phyloP scores from a whole-genome alignment of 2,888 invertebrate species.

The Byasa hedistus region DNA sequence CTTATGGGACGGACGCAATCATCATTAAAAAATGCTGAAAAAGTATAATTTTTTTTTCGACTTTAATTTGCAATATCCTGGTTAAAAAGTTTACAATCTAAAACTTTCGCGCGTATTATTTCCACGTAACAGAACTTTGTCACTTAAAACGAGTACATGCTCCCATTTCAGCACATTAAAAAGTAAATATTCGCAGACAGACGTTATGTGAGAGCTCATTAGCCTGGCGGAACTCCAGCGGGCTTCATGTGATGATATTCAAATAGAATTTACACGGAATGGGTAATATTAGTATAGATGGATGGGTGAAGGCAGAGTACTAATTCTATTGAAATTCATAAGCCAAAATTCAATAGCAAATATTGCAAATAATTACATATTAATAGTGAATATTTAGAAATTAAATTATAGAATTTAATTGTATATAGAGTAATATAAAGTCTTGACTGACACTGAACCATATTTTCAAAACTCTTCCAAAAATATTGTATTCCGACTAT shows the following conservation, averaged over 20 bases:
- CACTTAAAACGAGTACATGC: slow-evolving; percentile 10
- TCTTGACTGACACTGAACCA: too few species aligned
- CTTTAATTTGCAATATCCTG: not conserved
- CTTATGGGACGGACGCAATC: slow-evolving; percentile 26
- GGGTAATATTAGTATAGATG: slow-evolving; percentile 3
- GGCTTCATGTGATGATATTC: slow-evolving; percentile 16
- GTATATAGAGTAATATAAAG: too few species aligned
- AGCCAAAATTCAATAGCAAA: not conserved
- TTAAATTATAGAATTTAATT: not conserved
- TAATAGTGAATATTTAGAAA: not conserved
- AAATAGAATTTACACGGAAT: slow-evolving; percentile 20
- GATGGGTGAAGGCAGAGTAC: not conserved
- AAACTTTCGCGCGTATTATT: not conserved
- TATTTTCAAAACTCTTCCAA: too few species aligned
- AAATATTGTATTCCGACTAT: too few species aligned
- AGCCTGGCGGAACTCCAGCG: slow-evolving; percentile 21
- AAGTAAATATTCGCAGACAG: slow-evolving; percentile 25
- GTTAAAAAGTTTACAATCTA: not conserved
- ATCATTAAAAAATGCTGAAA: slow-evolving; percentile 17
- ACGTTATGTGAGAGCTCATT: slow-evolving; percentile 21
- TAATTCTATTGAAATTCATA: not conserved
- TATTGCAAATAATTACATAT: not conserved
- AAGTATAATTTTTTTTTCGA: not conserved
- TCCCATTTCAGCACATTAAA: slow-evolving; percentile 17
- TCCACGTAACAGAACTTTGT: slow-evolving; percentile 33